Evolutionary conservation across 2,113 vertebrate species (phyloP).

Genomic region (Zapornia atra): DNA sequence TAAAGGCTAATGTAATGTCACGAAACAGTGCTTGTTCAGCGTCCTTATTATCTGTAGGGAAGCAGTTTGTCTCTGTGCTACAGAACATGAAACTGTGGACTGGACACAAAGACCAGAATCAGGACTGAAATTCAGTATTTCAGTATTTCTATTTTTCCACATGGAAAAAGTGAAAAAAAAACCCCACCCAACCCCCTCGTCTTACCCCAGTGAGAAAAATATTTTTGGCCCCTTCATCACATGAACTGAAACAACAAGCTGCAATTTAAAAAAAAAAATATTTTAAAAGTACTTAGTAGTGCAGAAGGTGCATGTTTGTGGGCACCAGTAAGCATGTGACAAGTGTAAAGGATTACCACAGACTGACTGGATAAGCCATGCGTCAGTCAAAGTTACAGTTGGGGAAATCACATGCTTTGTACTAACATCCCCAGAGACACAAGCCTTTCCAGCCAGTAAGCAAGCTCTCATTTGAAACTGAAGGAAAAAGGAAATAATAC

Average conservation of each 20-base stretch:
- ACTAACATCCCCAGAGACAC: background rate
- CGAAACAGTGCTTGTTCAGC: background rate
- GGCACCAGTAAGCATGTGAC: background rate
- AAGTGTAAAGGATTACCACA: constrained; percentile 6
- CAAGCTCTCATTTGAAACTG: background rate
- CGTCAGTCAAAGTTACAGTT: constrained; percentile 16
- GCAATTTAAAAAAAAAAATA: background rate
- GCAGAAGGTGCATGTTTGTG: background rate
- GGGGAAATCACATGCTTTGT: background rate
- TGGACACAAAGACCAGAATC: background rate
- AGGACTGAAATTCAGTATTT: background rate
- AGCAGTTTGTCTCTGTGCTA: background rate
- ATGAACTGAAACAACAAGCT: background rate
- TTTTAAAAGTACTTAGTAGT: background rate
- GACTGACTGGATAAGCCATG: background rate
- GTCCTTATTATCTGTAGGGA: background rate
- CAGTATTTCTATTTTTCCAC: background rate
- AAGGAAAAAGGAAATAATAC: background rate
- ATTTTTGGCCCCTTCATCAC: background rate
- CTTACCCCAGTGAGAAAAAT: background rate
- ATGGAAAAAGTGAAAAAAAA: background rate
- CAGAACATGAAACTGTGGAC: background rate
- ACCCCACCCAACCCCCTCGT: background rate
- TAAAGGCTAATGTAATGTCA: background rate
- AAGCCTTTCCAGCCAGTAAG: background rate